Evolutionary conservation across 2,888 invertebrate genomes (phyloP), one percentile per base, ranked within the genome.

Genomic region (Polyommatus icarus): DNA sequence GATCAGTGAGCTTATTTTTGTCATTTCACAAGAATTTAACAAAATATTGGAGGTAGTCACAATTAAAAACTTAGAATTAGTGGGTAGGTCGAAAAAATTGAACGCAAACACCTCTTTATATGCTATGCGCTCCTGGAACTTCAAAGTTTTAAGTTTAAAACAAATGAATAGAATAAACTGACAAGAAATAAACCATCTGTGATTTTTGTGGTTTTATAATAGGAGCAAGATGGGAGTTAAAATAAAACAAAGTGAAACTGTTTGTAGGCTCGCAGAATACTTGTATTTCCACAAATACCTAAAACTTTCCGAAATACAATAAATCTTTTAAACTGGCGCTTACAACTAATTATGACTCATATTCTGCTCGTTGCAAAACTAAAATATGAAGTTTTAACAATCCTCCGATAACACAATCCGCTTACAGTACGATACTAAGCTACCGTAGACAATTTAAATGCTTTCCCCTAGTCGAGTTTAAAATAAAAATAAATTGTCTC

Each of bases 221-320:
- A 54, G 54, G 54, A 18, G 4, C 29, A 29, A 5, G 6, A 18
- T 24, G 6, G 67, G 67, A 29, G 67, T 12, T 18, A 32, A 57
- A 50, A 72, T 77, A 32, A 67, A 77, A 71, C 36, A 77, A 54
- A 20, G 57, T 24, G 8, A 29, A 75, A 54, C 40, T 54, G 50
- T 46, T 73, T 46, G 4, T 75, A 75, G 29, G 75, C 18, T 75
- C 50, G 50, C 12, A 24, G 75, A 54, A 75, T 75, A 75, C 8
- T 75, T 75, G 75, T 75, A 75, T 75, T 75, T 54, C 75, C 75
- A 75, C 75, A 54, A 73, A 75, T 18, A 18, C 50, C 75, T 18
- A 75, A 73, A 73, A 75, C 75, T 50, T 75, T 75, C 50, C 29
- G 67, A 75, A 50, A 75, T 50, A 75, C 50, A 75, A 50, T 75